Base-by-base conservation (phyloP, 2,113 vertebrate genomes). In the Pseudolaguvia tuberculata region DNA sequence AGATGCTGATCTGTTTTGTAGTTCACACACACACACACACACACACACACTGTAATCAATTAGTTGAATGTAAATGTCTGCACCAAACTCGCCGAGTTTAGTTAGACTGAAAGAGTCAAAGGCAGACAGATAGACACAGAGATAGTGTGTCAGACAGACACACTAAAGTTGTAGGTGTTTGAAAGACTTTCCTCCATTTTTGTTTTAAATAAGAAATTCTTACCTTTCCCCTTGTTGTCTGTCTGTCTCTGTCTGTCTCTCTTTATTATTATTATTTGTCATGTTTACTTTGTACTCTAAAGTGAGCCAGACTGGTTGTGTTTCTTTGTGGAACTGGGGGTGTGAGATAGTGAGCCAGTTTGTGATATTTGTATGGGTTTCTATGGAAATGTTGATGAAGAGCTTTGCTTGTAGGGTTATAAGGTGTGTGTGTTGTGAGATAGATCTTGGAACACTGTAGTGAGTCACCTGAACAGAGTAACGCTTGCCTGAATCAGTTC, bases 11-110 rank as follows among this genome's bases (percentile, higher is more conserved):
- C n/a, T 70, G 58, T 73, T 66, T 65, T 70, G 15, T 71, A 67
- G 59, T 81, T 81, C 51, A 71, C 47, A 56, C 59, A 47, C 42
- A 45, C 61, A 18, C 27, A 29, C 57, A 48, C 27, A 53, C 21
- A 5, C 87, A 87, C 83, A 81, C 80, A 86, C 81, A 87, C 86
- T 87, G 87, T 89, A 85, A 15, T 70, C 27, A 21, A 45, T 58
- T 70, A 62, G 61, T 76, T 81, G 80, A 81, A 81, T 81, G 80
- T 81, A 81, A 61, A 59, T 9, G 20, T 81, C 57, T 74, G 68
- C 57, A 72, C 61, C 76, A 73, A 70, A 80, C 69, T 67, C 58
- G 55, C 75, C 65, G 75, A 81, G 67, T 75, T 72, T 78, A 78
- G 71, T 81, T 81, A 53, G 75, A 65, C 47, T 20, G 50, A 56